phyloP scores from a whole-genome alignment of 2,797 vertebrate species.

The Coregonus sp. region DNA sequence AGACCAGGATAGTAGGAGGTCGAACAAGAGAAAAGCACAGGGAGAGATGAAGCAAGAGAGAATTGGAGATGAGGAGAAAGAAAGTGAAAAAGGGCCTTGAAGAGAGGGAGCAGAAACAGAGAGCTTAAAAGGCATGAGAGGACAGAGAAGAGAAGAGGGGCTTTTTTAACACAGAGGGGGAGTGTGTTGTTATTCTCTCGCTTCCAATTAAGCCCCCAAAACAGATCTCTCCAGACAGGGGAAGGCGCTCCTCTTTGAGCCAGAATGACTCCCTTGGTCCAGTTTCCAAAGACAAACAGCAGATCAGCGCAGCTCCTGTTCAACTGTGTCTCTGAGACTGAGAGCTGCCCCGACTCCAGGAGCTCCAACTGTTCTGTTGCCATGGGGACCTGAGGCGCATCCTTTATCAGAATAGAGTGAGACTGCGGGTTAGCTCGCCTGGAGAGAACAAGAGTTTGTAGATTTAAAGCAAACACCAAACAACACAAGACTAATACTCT shows the following conservation, averaged over 20 bases:
- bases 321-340: constrained; percentile 39
- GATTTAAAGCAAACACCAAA: background rate
- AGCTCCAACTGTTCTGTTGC: constrained; percentile 59
- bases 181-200: constrained; percentile 54
- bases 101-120: constrained; percentile 8
- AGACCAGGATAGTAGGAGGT: background rate
- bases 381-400: constrained; percentile 44
- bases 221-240: constrained; percentile 53
- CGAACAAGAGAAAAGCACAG: background rate
- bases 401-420: constrained; percentile 44
- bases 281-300: constrained; percentile 70
- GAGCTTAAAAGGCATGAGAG: constrained; percentile 25
- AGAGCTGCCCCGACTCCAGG: constrained; percentile 52
- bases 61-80: background rate
- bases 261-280: constrained; percentile 69
- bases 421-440: constrained; percentile 3
- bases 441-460: background rate
- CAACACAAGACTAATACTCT: constrained; percentile 6
- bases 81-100: constrained; percentile 11
- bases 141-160: constrained; percentile 32
- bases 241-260: constrained; percentile 59
- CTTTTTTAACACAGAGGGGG: constrained; percentile 52
- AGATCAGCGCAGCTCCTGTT: constrained; percentile 54
- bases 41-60: background rate
- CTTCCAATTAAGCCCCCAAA: constrained; percentile 73